phyloP scores from a whole-genome alignment of 2,797 vertebrate genomes.

The Sebastes alutus region DNA sequence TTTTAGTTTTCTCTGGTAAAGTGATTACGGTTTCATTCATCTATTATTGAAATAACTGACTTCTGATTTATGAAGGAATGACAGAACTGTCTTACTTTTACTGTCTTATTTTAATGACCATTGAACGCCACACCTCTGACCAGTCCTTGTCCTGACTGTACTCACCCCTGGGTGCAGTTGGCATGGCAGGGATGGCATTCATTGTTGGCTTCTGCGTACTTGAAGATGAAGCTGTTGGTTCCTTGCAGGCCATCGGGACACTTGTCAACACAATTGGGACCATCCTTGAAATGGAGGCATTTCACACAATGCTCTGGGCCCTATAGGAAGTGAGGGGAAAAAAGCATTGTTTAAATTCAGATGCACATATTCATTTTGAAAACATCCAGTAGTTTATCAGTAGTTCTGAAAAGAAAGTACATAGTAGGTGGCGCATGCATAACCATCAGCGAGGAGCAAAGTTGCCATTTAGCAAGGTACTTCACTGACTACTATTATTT shows the following conservation, averaged over 20 bases:
- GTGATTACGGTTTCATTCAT: not conserved
- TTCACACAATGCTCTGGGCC: conserved; percentile 94
- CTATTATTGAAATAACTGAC: not conserved
- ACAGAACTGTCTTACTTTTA: not conserved
- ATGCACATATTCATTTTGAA: not conserved
- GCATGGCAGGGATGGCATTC: conserved; percentile 94
- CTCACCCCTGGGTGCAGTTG: conserved; percentile 94
- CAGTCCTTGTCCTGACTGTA: conserved; percentile 8
- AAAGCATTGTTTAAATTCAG: not conserved
- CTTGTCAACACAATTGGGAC: conserved; percentile 97
- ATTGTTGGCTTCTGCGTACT: conserved; percentile 92
- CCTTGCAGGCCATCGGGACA: conserved; percentile 96
- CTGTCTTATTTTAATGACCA: not conserved
- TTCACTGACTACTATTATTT: not conserved
- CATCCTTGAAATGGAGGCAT: conserved; percentile 95
- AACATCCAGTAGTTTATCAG: not conserved
- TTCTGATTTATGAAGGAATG: not conserved
- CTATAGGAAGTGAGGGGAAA: conserved; percentile 64
- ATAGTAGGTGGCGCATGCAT: not conserved
- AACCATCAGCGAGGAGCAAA: not conserved
- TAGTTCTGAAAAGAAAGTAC: not conserved
- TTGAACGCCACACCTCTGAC: not conserved
- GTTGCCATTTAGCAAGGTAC: not conserved
- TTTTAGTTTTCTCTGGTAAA: not conserved
- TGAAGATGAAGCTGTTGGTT: conserved; percentile 96